Conservation (phyloP, 2,797 vertebrate species). For the Okamejei kenojei region DNA sequence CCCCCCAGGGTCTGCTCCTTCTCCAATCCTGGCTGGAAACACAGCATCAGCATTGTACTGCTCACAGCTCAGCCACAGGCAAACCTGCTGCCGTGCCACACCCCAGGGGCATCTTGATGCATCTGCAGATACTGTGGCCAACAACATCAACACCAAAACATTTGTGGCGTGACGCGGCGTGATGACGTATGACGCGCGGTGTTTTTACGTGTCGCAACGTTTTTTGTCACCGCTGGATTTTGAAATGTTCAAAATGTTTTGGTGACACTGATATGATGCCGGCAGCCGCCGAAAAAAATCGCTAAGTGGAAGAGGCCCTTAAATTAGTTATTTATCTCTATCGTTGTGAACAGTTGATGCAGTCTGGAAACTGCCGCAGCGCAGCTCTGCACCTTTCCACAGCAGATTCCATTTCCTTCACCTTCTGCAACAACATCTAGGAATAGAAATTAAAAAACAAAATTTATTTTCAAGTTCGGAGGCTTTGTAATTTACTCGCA, state of each 20-base stretch:
- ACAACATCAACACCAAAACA: neutral
- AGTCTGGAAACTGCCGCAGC: neutral
- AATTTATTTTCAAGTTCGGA: neutral
- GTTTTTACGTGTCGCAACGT: too few relatives aligned
- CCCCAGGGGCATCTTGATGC: neutral
- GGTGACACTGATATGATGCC: too few relatives aligned
- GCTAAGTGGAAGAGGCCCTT: too few relatives aligned
- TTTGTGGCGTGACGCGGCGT: neutral
- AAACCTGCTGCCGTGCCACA: neutral
- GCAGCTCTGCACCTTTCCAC: too few relatives aligned
- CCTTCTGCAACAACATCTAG: slow-evolving; percentile 14
- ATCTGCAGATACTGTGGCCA: neutral
- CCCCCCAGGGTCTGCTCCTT: neutral
- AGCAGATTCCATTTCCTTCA: neutral
- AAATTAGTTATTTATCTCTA: too few relatives aligned
- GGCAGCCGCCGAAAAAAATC: too few relatives aligned
- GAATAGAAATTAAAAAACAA: neutral
- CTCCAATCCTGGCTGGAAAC: neutral
- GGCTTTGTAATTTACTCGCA: too few relatives aligned
- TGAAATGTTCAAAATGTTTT: too few relatives aligned
- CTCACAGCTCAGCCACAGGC: neutral
- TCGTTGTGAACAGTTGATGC: neutral
- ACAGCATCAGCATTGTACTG: neutral
- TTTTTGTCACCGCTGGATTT: too few relatives aligned
- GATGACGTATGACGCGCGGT: too few relatives aligned